phyloP scores from a whole-genome alignment of 2,888 invertebrate species.

The Apeira syringaria region DNA sequence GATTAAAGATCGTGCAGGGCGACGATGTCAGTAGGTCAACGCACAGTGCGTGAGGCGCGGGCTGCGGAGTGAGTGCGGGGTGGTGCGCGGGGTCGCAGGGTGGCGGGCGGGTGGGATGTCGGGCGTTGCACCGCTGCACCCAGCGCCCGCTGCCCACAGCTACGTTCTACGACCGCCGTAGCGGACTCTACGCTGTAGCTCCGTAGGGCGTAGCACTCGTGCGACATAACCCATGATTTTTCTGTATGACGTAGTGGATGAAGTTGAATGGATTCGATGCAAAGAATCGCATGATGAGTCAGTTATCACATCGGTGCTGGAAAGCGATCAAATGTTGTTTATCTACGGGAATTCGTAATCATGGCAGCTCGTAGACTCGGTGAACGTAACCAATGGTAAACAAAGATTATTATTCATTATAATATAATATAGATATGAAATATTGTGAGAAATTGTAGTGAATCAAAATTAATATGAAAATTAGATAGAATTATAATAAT shows the following conservation, averaged over 20 bases:
- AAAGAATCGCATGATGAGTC: constrained; percentile 26
- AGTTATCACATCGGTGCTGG: constrained; percentile 17
- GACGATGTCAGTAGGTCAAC: constrained; percentile 79
- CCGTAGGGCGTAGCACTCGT: constrained; percentile 33
- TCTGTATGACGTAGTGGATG: constrained; percentile 28
- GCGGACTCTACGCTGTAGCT: constrained; percentile 50
- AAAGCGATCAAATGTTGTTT: constrained; percentile 18
- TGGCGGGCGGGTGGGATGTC: constrained; percentile 42
- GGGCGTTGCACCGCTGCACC: constrained; percentile 77
- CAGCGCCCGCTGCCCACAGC: constrained; percentile 51
- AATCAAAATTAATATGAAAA: too few species aligned
- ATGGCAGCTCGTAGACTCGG: constrained; percentile 32
- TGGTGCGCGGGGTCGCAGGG: constrained; percentile 34
- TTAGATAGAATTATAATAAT: too few species aligned
- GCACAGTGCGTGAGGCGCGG: constrained; percentile 73
- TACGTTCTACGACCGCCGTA: constrained; percentile 53
- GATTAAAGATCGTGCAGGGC: constrained; percentile 80
- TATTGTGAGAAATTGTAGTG: not conserved
- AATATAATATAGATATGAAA: not conserved
- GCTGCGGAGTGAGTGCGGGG: constrained; percentile 36
- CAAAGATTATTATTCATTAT: constrained; percentile 1
- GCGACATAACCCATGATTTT: not conserved
- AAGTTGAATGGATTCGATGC: constrained; percentile 17
- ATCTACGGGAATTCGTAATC: constrained; percentile 25
- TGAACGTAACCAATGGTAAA: constrained; percentile 36